A percentile compares a stretch with the other conserved stretches of the same genome.
Conservation (phyloP, 2,888 invertebrate genomes). For the Rapana venosa region DNA sequence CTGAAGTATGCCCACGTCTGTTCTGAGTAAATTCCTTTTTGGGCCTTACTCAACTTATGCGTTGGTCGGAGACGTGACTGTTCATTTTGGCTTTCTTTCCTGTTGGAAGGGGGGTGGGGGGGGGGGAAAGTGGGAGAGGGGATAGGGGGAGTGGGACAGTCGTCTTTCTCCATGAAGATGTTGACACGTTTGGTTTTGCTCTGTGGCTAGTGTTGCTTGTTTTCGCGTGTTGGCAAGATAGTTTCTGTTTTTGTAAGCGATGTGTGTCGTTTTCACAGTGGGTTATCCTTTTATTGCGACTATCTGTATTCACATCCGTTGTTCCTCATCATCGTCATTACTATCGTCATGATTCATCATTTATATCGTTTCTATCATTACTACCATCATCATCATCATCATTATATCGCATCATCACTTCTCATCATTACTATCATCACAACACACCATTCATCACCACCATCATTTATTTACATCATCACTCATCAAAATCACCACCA, state of each 20-base stretch:
- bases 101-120: too few species aligned
- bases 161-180: too few species aligned
- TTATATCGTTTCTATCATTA: background rate
- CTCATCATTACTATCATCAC: background rate
- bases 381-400: background rate
- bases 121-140: too few species aligned
- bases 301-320: background rate
- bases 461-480: conserved; percentile 12
- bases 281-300: background rate
- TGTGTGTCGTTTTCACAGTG: background rate
- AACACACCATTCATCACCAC: background rate
- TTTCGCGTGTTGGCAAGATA: background rate
- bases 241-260: background rate
- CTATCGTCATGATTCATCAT: background rate
- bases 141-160: too few species aligned
- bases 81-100: too few species aligned
- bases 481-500: background rate
- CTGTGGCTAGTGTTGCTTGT: too few species aligned
- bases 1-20: too few species aligned
- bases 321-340: conserved; percentile 12
- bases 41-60: too few species aligned
- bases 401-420: background rate
- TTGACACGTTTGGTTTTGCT: too few species aligned
- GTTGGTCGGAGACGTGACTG: too few species aligned
- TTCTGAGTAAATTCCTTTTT: too few species aligned